A percentile compares a stretch with the other conserved stretches of the same genome.
Evolutionary conservation across 2,888 invertebrate species (phyloP).

Genomic region (Lapara coniferarum): DNA sequence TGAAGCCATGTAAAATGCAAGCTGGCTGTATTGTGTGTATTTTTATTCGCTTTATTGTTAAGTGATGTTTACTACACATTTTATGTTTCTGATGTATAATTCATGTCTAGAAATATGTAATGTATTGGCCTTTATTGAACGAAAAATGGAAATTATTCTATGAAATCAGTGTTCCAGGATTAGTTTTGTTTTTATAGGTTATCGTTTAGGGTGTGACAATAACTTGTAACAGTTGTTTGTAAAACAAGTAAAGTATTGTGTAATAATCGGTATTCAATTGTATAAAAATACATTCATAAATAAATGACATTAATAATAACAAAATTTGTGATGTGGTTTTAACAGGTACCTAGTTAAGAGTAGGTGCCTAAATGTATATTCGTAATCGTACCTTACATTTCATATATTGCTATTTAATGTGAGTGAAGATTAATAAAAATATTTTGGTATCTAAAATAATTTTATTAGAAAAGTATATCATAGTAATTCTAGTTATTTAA

Average conservation of each 20-base stretch:
- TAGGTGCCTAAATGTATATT: background rate
- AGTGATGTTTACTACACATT: conserved; percentile 6
- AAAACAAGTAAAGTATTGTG: background rate
- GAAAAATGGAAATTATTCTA: background rate
- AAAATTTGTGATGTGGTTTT: background rate
- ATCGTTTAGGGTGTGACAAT: background rate
- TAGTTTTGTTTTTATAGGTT: background rate
- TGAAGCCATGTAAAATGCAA: conserved; percentile 4
- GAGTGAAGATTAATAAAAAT: background rate
- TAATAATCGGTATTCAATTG: background rate
- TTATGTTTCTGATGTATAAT: conserved; percentile 2
- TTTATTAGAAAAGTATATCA: conserved; percentile 17
- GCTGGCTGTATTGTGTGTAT: conserved; percentile 11
- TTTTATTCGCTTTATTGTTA: background rate
- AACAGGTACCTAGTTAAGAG: background rate
- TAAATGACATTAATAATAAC: no score
- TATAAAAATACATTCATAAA: background rate
- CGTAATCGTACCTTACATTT: background rate
- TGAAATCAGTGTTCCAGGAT: background rate
- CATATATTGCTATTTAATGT: background rate
- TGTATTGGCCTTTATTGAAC: background rate
- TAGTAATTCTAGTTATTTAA: background rate
- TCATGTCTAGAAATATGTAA: background rate
- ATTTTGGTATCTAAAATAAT: background rate
- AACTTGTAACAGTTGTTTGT: no score